Evolutionary conservation across 2,888 invertebrate genomes (phyloP).

Genomic region (Rhagophthalmus giganteus): DNA sequence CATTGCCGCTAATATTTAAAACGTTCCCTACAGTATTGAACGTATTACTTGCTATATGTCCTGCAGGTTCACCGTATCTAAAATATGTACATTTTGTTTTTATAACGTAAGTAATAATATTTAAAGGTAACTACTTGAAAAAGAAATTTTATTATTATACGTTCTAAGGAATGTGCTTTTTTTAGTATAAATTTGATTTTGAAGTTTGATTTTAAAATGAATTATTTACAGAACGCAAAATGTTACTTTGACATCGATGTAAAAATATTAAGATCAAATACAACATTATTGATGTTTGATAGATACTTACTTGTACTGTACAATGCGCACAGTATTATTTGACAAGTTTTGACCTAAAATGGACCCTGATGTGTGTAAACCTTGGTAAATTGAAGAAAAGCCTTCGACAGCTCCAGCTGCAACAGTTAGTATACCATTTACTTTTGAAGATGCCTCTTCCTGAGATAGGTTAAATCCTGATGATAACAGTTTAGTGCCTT

Average conservation of each 20-base stretch:
- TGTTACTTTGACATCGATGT: too few species aligned
- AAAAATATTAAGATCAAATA: background rate
- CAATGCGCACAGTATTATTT: constrained; percentile 73
- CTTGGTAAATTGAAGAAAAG: constrained; percentile 69
- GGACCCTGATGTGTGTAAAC: constrained; percentile 71
- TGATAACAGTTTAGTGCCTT: constrained; percentile 64
- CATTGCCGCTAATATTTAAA: constrained; percentile 66
- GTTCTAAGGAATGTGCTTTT: too few species aligned
- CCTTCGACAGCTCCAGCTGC: constrained; percentile 74
- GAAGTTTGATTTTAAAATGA: too few species aligned
- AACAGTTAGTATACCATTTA: constrained; percentile 65
- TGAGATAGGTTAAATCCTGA: constrained; percentile 60
- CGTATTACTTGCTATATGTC: constrained; percentile 66
- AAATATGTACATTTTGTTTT: background rate
- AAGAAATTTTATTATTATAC: background rate
- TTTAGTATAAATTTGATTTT: too few species aligned
- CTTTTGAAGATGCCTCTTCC: constrained; percentile 59
- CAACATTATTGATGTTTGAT: too few species aligned
- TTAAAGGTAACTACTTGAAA: background rate
- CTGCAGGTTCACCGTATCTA: constrained; percentile 72
- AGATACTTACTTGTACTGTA: constrained; percentile 69
- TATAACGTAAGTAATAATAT: constrained; percentile 52
- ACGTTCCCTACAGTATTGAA: constrained; percentile 72
- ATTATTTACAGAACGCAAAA: too few species aligned
- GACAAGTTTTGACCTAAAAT: constrained; percentile 66